Base-by-base conservation (phyloP, 2,797 vertebrate species). In the Sebastes matsubarae region DNA sequence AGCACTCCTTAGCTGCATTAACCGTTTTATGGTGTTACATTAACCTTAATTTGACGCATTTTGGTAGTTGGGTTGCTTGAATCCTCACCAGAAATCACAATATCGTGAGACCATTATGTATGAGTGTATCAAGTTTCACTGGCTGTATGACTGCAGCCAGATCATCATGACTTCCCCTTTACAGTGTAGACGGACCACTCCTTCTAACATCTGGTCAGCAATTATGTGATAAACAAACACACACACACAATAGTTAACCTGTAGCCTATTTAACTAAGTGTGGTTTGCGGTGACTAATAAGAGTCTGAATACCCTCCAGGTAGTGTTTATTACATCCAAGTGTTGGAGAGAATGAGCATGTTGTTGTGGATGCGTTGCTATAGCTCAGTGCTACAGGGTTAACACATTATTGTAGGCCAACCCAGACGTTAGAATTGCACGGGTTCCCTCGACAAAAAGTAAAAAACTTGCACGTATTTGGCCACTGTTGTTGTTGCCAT, bases 161-260 rank as follows among this genome's bases (percentile, higher is more conserved):
- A 80, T 60, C 10, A 75, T 50, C 18, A 69, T 38, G 38, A 60
- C 86, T 93, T 90, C 92, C 86, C 66, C 80, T 84, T 88, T 57
- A 20, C 13, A 36, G 27, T 34, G 27, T 11, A 14, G 11, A 29
- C 3, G 11, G 55, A 68, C 85, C 73, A 75, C 78, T 87, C 78
- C 80, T 77, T 71, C 52, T 34, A 46, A 24, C 34, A 30, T 69
- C 58, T 75, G 50, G 38, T 79, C 71, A 84, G 46, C 73, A 82
- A 27, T 76, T 79, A 72, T 84, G 65, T 72, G 67, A 70, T 58
- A 64, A 68, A 75, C 70, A 67, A 29, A 24, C 46, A 66, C 54
- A 38, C 63, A 10, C 64, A 36, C 67, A 13, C 50, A 52, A 9
- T 14, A 64, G 22, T 71, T 60, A 16, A 68, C 11, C 24, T 32